phyloP scores from a whole-genome alignment of 1,140 invertebrate genomes.

The Polypedilum pembai region DNA sequence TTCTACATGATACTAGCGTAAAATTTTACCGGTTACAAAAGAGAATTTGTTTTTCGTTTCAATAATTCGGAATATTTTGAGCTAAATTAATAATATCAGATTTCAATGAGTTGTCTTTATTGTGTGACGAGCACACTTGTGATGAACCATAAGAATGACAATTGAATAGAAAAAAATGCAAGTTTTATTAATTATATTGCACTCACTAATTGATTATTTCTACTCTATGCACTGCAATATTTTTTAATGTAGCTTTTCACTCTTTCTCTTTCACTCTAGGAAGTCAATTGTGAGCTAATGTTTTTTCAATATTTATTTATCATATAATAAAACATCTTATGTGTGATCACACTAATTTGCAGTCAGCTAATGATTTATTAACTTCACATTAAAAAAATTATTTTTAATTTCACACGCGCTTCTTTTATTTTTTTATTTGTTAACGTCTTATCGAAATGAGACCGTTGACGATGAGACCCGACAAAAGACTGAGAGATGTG shows the following conservation, averaged over 20 bases:
- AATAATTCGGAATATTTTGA: neutral
- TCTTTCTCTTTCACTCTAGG: neutral
- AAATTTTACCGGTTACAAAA: neutral
- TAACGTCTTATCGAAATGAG: constrained; percentile 10
- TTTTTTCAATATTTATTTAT: neutral
- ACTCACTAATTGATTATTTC: constrained; percentile 19
- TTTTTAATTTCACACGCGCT: constrained; percentile 5
- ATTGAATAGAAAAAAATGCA: neutral
- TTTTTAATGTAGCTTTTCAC: neutral
- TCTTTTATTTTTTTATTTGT: neutral
- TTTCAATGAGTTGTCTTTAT: too few relatives aligned
- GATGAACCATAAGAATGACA: too few relatives aligned
- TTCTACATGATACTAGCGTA: neutral
- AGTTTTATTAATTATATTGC: neutral
- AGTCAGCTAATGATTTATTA: neutral
- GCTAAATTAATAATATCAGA: too few relatives aligned
- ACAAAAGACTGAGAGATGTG: constrained; percentile 4
- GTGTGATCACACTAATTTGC: neutral
- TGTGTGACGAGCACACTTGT: too few relatives aligned
- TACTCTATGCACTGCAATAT: neutral
- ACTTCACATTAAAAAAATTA: neutral
- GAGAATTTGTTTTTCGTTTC: neutral
- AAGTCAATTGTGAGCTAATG: neutral
- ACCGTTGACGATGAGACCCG: too few relatives aligned
- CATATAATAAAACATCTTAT: neutral